Evolutionary conservation across 2,113 vertebrate genomes (phyloP), one percentile per base, ranked within the genome.

Genomic region (Hippocampus mohnikei): DNA sequence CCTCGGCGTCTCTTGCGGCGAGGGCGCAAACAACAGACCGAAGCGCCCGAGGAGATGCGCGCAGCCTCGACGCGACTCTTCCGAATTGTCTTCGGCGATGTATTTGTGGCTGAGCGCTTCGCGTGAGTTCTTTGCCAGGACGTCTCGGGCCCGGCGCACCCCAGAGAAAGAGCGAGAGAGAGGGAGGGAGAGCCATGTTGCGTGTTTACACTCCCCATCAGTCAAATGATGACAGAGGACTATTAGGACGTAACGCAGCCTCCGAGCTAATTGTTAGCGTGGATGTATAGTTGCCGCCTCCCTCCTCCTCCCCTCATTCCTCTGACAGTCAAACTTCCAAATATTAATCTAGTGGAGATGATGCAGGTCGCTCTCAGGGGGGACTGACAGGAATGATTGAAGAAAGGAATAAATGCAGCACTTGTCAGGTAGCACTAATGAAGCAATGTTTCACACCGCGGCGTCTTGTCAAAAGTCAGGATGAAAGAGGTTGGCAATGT

Each of bases 1-100:
- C 85, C 80, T 86, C 88, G 91, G 91, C 90, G 87, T 92, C 88
- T 92, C 91, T 91, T 89, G 88, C 90, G 80, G 82, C 77, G 79
- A 80, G 74, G 85, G 76, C 74, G 75, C 73, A 16, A 76, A 69
- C 65, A 81, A 81, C 76, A 84, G 77, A 85, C 79, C 75, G 75
- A 72, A 75, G 63, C 68, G 80, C 86, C 79, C 82, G 83, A 29
- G 74, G 66, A 33, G 83, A 85, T 69, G 41, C 70, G 25, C 23
- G 18, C 40, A 42, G 41, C 12, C n/a, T 44, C 44, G 44, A 44
- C 16, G 12, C 41, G 75, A 44, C 66, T 23, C 71, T 52, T 78
- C 67, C 50, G 61, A 42, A 48, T 78, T 81, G 55, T 79, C 40
- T 40, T 2, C 16, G 29, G 56, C 16, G 5, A 41, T 56, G 61